phyloP scores from a whole-genome alignment of 2,113 vertebrate genomes.

The Semicossyphus pulcher region DNA sequence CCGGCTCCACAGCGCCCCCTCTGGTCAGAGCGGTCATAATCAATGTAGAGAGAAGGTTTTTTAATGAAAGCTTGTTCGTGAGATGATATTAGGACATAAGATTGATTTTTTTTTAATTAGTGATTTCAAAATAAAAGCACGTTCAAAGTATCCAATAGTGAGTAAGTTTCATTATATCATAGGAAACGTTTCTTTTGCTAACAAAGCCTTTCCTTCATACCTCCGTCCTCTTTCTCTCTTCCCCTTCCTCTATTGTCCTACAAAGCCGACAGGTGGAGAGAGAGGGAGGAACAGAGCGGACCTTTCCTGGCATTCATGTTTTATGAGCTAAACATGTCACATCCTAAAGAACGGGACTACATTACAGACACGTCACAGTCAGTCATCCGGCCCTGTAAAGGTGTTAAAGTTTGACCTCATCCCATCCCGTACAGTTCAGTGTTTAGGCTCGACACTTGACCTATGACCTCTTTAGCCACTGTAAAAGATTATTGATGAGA shows the following conservation, averaged over 20 bases:
- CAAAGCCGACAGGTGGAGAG: conserved; percentile 65
- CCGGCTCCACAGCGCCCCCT: not conserved
- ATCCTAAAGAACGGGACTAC: not conserved
- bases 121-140: too few relatives aligned
- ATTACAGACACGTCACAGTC: too few relatives aligned
- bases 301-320: conserved; percentile 45
- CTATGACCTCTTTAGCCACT: too few relatives aligned
- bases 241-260: conserved; percentile 28
- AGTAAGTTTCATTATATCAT: conserved; percentile 22
- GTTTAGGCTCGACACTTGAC: too few relatives aligned
- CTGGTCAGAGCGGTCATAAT: too few relatives aligned
- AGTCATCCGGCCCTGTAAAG: too few relatives aligned
- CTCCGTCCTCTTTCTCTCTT: conserved; percentile 36
- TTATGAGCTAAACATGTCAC: not conserved
- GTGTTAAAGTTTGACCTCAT: too few relatives aligned
- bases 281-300: conserved; percentile 25
- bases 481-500: not conserved
- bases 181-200: not conserved
- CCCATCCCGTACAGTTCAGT: too few relatives aligned
- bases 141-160: too few relatives aligned
- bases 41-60: too few relatives aligned
- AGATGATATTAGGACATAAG: not conserved
- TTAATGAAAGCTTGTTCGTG: too few relatives aligned
- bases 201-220: conserved; percentile 22
- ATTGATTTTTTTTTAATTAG: too few relatives aligned